Evolutionary conservation across 2,888 invertebrate species (phyloP).

Genomic region (Xanthorhoe spadicearia): DNA sequence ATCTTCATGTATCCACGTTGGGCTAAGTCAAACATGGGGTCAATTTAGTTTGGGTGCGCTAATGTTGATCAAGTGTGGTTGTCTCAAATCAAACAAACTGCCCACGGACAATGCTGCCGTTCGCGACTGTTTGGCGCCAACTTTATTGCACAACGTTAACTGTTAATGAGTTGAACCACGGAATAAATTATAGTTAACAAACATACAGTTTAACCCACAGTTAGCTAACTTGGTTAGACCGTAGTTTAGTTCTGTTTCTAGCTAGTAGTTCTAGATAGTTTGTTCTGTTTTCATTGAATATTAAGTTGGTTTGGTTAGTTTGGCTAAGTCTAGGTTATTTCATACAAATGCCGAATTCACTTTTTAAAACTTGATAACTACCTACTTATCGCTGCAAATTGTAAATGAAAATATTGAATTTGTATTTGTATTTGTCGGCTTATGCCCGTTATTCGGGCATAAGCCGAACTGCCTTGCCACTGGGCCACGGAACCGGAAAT

Average conservation of each 20-base stretch:
- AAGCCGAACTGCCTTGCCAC: too few relatives aligned
- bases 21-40: background rate
- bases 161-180: slow-evolving; percentile 10
- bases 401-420: background rate
- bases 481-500: too few relatives aligned
- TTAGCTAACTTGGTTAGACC: slow-evolving; percentile 2
- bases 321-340: background rate
- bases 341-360: too few relatives aligned
- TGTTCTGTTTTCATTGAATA: slow-evolving; percentile 2
- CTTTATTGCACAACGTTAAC: slow-evolving; percentile 1
- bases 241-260: slow-evolving; percentile 6
- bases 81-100: background rate
- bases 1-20: too few relatives aligned
- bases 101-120: background rate
- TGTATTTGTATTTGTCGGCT: too few relatives aligned
- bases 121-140: background rate
- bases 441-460: too few relatives aligned
- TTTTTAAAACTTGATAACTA: too few relatives aligned
- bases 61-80: background rate
- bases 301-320: background rate
- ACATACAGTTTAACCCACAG: background rate
- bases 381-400: too few relatives aligned
- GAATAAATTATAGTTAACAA: too few relatives aligned
- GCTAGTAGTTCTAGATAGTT: background rate
- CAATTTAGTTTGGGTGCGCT: background rate